A percentile compares a stretch with the other conserved stretches of the same genome.
phyloP scores from a whole-genome alignment of 2,888 invertebrate species.

The Drosophila ustulata region DNA sequence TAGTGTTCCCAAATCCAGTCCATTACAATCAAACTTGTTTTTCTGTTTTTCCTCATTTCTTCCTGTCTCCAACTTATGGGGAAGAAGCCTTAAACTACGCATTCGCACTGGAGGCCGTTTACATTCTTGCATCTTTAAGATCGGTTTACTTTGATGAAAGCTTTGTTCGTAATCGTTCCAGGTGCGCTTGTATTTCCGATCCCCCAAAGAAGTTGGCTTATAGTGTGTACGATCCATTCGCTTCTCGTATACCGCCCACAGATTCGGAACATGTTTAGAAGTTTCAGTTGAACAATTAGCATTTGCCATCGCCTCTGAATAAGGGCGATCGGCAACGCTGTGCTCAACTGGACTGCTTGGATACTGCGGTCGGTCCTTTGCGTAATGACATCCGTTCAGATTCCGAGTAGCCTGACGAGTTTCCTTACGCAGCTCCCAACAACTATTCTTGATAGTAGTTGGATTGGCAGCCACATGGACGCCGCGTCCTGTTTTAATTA shows the following conservation, averaged over 20 bases:
- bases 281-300: not conserved
- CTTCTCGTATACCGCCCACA: not conserved
- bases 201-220: constrained; percentile 6
- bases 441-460: constrained; percentile 15
- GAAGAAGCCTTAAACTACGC: not conserved
- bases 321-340: not conserved
- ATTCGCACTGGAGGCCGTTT: not conserved
- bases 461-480: constrained; percentile 19
- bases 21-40: not conserved
- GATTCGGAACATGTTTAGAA: not conserved
- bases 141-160: not conserved
- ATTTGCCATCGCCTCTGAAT: not conserved
- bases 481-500: not conserved
- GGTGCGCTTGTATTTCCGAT: constrained; percentile 28
- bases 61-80: not conserved
- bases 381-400: not conserved
- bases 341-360: not conserved
- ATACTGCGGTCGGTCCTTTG: constrained; percentile 7
- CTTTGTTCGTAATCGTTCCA: constrained; percentile 23
- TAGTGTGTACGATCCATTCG: constrained; percentile 14
- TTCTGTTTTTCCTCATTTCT: not conserved
- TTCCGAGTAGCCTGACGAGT: not conserved
- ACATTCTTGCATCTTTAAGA: not conserved
- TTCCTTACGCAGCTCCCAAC: constrained; percentile 38
- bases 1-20: not conserved